phyloP scores from a whole-genome alignment of 2,888 invertebrate species.

The Eupithecia subfuscata region DNA sequence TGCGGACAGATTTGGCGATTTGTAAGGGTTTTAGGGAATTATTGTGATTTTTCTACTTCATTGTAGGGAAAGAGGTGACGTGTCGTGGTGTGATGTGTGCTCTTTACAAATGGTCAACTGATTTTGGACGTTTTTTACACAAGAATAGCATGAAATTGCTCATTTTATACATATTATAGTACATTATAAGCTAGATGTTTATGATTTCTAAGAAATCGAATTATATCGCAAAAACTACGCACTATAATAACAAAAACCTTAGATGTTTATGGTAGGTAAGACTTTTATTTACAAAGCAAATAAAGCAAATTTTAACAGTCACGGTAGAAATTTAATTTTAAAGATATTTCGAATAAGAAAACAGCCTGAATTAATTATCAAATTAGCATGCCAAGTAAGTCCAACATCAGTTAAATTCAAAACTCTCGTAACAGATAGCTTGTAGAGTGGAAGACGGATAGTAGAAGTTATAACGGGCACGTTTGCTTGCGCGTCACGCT shows the following conservation, averaged over 20 bases:
- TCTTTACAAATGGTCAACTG: background rate
- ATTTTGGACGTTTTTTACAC: background rate
- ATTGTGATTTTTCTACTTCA: conserved; percentile 7
- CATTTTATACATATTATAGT: background rate
- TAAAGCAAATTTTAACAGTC: background rate
- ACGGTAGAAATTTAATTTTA: background rate
- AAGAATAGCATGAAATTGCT: background rate
- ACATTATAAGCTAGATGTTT: background rate
- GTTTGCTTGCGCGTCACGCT: conserved; percentile 3
- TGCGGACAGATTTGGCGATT: conserved; percentile 52
- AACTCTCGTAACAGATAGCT: conserved; percentile 5
- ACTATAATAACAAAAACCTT: too few species aligned
- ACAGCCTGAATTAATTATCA: background rate
- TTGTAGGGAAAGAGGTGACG: conserved; percentile 3
- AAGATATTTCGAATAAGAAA: background rate
- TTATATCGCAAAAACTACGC: too few species aligned
- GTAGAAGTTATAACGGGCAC: background rate
- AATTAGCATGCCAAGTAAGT: background rate
- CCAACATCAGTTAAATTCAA: conserved; percentile 10
- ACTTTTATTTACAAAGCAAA: background rate
- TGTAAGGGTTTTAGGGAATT: conserved; percentile 10
- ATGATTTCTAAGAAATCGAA: too few species aligned
- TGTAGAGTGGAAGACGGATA: background rate
- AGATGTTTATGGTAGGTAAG: too few species aligned
- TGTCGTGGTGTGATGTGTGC: background rate